A percentile compares a stretch with the other conserved stretches of the same genome.
Evolutionary conservation across 2,113 vertebrate genomes (phyloP).

Genomic region (Syrmaticus mikado): DNA sequence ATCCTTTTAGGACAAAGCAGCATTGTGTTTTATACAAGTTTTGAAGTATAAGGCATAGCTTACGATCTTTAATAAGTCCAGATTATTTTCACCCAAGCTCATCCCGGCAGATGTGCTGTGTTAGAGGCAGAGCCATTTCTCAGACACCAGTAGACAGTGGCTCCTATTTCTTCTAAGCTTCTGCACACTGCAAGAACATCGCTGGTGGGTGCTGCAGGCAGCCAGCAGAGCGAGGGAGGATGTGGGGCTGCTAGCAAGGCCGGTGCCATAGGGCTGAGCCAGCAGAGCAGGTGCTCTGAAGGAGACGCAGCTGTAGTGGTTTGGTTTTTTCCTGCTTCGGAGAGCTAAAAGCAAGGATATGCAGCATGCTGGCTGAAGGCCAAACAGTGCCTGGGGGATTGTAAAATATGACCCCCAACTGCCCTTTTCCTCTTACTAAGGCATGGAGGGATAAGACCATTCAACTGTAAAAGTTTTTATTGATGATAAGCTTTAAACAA

Average conservation of each 20-base stretch:
- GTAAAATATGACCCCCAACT: background rate
- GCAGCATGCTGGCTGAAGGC: background rate
- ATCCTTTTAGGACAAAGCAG: background rate
- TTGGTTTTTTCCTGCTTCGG: background rate
- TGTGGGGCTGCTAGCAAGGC: accelerated
- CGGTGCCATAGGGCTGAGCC: background rate
- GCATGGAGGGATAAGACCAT: background rate
- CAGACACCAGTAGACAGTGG: background rate
- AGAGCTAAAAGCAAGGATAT: background rate
- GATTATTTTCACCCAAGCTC: background rate
- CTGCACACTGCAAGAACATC: background rate
- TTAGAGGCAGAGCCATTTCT: background rate
- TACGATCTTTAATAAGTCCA: background rate
- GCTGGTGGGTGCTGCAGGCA: background rate
- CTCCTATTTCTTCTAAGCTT: background rate
- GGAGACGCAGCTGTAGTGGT: background rate
- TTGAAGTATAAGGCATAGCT: accelerated
- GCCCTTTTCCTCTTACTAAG: background rate
- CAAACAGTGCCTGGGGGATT: background rate
- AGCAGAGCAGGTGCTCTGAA: background rate
- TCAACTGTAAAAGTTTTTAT: conserved; percentile 22
- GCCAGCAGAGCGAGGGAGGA: background rate
- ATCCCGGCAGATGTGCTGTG: background rate
- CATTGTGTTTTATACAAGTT: background rate
- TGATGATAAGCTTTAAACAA: conserved; percentile 26